Evolutionary conservation across 1,140 invertebrate species (phyloP).

Genomic region (Diabrotica undecimpunctata): DNA sequence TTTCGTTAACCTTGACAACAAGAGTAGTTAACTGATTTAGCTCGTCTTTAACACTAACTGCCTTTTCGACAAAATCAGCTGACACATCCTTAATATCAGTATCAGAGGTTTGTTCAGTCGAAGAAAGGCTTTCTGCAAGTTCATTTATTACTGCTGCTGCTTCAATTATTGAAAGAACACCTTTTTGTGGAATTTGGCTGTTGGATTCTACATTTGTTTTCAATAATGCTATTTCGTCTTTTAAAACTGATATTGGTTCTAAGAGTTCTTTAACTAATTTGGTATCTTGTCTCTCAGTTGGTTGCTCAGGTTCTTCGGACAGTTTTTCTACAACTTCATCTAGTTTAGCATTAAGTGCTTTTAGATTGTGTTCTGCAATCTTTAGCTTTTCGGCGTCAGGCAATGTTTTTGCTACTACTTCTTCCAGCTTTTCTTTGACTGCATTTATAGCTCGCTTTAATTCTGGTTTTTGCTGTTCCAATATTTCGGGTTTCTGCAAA

Average conservation of each 20-base stretch:
- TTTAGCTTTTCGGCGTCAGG: not conserved
- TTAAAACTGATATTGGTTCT: not conserved
- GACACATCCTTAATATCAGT: conserved; percentile 3
- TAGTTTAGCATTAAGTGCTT: not conserved
- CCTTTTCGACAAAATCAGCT: conserved; percentile 12
- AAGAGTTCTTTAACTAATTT: not conserved
- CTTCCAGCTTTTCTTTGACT: not conserved
- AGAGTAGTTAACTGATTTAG: conserved; percentile 14
- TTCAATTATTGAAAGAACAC: not conserved
- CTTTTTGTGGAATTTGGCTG: conserved; percentile 5
- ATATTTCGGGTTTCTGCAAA: conserved; percentile 20
- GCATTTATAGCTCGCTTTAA: conserved; percentile 11
- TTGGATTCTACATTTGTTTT: not conserved
- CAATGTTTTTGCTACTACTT: not conserved
- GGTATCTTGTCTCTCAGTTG: not conserved
- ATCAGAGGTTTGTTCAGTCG: conserved; percentile 6
- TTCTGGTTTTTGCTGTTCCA: conserved; percentile 17
- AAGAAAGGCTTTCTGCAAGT: conserved; percentile 7
- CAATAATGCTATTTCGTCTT: not conserved
- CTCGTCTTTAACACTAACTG: conserved; percentile 17
- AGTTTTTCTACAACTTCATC: not conserved
- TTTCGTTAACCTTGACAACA: conserved; percentile 14
- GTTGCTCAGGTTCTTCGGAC: not conserved
- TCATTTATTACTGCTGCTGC: conserved; percentile 8
- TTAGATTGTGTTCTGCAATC: not conserved